Evolutionary conservation across 2,888 invertebrate species (phyloP).

Genomic region (Plusia festucae): DNA sequence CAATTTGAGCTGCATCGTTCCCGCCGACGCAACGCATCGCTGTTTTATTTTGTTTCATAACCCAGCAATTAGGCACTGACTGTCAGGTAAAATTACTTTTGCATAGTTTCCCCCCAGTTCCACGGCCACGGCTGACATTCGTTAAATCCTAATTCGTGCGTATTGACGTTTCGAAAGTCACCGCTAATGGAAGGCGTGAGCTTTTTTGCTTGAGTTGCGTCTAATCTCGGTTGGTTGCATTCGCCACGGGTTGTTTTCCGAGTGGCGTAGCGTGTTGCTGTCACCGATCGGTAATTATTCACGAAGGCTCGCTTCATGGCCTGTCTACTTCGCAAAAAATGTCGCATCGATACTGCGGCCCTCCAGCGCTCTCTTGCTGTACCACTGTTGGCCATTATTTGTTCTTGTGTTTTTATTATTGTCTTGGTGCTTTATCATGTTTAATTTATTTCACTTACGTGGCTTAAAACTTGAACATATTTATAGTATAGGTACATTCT

Average conservation of each 20-base stretch:
- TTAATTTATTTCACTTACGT: constrained; percentile 38
- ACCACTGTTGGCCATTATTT: constrained; percentile 28
- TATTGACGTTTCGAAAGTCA: constrained; percentile 86
- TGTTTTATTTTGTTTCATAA: constrained; percentile 61
- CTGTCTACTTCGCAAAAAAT: constrained; percentile 75
- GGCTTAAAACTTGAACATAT: not conserved
- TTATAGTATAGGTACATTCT: no score
- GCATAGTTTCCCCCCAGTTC: constrained; percentile 66
- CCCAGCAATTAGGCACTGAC: constrained; percentile 56
- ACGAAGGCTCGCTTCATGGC: constrained; percentile 76
- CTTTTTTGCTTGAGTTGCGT: constrained; percentile 81
- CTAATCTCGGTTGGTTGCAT: constrained; percentile 83
- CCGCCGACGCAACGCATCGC: constrained; percentile 26
- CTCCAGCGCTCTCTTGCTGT: constrained; percentile 49
- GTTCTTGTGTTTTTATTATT: constrained; percentile 36
- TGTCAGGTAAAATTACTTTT: constrained; percentile 61
- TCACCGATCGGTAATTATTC: constrained; percentile 85
- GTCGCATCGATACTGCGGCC: constrained; percentile 58
- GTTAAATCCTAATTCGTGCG: constrained; percentile 85
- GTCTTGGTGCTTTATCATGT: constrained; percentile 24
- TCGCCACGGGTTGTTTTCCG: constrained; percentile 82
- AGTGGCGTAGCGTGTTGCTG: constrained; percentile 84
- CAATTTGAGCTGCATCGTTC: constrained; percentile 67
- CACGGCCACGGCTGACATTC: constrained; percentile 66
- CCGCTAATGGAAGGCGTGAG: constrained; percentile 83